Evolutionary conservation across 2,797 vertebrate genomes (phyloP), one percentile per base, ranked within the genome.

Genomic region (Acipenser oxyrinchus): DNA sequence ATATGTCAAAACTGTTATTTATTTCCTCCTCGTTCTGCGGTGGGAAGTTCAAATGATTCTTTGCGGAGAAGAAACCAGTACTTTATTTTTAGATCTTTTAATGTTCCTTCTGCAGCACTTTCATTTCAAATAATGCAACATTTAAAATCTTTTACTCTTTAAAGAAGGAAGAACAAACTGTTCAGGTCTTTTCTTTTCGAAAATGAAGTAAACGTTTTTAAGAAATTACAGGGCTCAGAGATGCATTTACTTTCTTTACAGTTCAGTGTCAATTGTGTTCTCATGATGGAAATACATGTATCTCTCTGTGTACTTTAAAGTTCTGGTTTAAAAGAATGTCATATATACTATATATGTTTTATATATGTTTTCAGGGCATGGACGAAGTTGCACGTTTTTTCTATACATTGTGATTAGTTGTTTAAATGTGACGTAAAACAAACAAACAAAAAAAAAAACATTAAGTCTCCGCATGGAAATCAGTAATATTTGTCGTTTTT

Each of bases 41-140:
- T 90, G 86, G 87, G 87, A 89, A 90, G 88, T 90, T 90, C 88
- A 90, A 89, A 90, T 89, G 88, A 86, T 82, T 90, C 87, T 89
- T 90, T 90, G 89, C 87, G 88, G 85, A 82, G 83, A 79, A 82
- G 83, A 87, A 90, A 88, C 84, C 85, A 79, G 73, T 70, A 83
- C 80, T 79, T 83, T 86, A 82, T 89, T 88, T 91, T 90, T 88
- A 87, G 84, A 81, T 84, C 80, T 85, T 86, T 82, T 84, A 84
- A 83, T 78, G 78, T 86, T 83, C 84, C 83, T 75, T 79, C 79
- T 82, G 81, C 81, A 81, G 78, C 82, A 82, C 75, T 84, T 85
- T 62, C 49, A 10, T 62, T 62, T 48, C 55, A 23, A 60, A 48
- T 51, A 51, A 18, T 55, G 51, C 7, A 48, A 68, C 66, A 23